These are phyloP conservation scores for Troides helena DNA, from an alignment of 2,888 invertebrate genomes.

Conservation along the genomic window DNA sequence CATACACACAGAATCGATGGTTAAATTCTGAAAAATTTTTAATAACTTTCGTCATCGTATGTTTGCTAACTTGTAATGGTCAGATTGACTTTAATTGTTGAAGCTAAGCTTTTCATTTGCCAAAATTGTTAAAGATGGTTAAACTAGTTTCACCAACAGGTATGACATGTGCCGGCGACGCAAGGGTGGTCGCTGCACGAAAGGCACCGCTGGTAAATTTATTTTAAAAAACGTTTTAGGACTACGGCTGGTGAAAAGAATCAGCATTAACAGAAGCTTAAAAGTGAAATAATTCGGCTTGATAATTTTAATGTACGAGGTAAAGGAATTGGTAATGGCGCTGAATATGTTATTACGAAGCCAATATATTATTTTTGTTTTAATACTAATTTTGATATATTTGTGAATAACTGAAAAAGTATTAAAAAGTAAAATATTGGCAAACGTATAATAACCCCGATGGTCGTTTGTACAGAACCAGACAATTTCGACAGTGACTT, in stretches of 20 bases:
- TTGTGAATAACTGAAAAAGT: neutral
- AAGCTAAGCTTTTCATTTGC: conserved; percentile 32
- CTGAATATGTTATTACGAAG: conserved; percentile 58
- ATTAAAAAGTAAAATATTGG: conserved; percentile 33
- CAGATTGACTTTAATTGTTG: neutral
- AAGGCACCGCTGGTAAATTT: conserved; percentile 97
- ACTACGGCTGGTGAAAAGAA: conserved; percentile 60
- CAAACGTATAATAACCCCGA: conserved; percentile 32
- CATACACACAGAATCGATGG: no score
- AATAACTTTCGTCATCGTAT: no score
- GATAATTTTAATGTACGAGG: conserved; percentile 70
- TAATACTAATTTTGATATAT: neutral
- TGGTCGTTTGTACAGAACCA: conserved; percentile 25
- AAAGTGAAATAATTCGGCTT: conserved; percentile 71
- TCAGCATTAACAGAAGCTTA: conserved; percentile 76
- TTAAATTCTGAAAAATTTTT: no score
- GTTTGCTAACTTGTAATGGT: neutral
- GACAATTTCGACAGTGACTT: conserved; percentile 28
- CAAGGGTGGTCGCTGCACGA: conserved; percentile 98
- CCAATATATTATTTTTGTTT: conserved; percentile 32
- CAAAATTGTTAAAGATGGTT: conserved; percentile 54
- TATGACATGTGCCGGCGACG: conserved; percentile 98
- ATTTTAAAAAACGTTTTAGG: conserved; percentile 57
- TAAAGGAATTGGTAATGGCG: conserved; percentile 79
- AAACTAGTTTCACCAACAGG: conserved; percentile 84